Conservation (phyloP, 2,797 vertebrate genomes). For the Siniperca undulata region DNA sequence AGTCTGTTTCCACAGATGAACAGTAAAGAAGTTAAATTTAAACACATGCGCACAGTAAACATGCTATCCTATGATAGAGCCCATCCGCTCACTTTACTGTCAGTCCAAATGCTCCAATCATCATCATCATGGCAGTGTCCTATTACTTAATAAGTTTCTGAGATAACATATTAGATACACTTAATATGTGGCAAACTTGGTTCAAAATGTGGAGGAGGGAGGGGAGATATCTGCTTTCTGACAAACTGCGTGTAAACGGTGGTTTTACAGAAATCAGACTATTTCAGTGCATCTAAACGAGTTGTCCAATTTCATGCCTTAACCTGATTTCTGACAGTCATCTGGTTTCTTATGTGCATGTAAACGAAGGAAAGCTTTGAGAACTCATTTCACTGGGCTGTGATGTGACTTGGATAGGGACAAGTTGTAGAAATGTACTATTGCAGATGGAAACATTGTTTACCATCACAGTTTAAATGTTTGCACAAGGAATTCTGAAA, state of each 20-base stretch:
- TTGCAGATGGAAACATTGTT: conserved; percentile 37
- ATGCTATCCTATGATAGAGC: neutral
- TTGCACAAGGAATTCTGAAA: conserved; percentile 61
- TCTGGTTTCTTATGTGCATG: conserved; percentile 61
- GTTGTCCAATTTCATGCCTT: conserved; percentile 37
- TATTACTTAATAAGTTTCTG: neutral
- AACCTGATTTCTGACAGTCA: conserved; percentile 23
- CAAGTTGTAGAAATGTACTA: conserved; percentile 21
- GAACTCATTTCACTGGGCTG: conserved; percentile 22
- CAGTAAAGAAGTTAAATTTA: neutral
- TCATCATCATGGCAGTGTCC: neutral
- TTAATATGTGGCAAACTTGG: neutral
- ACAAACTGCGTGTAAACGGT: neutral
- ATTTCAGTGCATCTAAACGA: neutral
- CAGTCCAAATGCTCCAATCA: neutral
- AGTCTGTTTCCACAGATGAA: neutral
- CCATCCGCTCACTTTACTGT: neutral
- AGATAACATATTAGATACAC: neutral
- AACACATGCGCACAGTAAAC: conserved; percentile 5
- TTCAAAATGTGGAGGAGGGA: neutral
- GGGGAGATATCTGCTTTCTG: neutral
- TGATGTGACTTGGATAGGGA: conserved; percentile 28
- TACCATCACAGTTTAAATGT: conserved; percentile 43
- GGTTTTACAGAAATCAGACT: neutral
- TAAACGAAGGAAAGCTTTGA: conserved; percentile 44